Evolutionary conservation across 2,888 invertebrate species (phyloP).

Genomic region (Drosophila crucigera): DNA sequence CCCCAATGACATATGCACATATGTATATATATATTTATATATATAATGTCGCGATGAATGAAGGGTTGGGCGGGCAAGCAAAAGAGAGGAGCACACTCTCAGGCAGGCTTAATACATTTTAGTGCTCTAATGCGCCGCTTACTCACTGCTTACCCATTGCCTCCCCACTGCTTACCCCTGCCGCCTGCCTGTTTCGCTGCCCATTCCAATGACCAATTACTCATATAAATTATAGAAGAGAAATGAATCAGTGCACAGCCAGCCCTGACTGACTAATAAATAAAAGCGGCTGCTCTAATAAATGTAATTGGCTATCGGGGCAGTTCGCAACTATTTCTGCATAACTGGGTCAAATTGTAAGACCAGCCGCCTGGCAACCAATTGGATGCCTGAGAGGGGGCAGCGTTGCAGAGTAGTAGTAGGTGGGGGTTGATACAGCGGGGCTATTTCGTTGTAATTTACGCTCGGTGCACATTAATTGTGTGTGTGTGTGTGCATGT

Average conservation of each 20-base stretch:
- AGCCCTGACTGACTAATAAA: slow-evolving; percentile 58
- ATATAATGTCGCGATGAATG: slow-evolving; percentile 50
- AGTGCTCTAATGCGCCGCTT: slow-evolving; percentile 27
- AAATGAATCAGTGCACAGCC: slow-evolving; percentile 60
- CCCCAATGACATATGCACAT: slow-evolving; percentile 68
- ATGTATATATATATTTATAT: slow-evolving; percentile 1
- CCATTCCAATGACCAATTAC: slow-evolving; percentile 54
- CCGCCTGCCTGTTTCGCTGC: background rate
- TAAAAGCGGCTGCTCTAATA: slow-evolving; percentile 71
- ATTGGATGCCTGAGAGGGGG: background rate
- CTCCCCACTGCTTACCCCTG: background rate
- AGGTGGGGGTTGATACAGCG: background rate
- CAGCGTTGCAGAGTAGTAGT: background rate
- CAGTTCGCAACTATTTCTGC: slow-evolving; percentile 54
- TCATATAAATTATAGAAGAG: slow-evolving; percentile 70
- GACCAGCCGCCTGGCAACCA: slow-evolving; percentile 57
- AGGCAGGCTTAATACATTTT: slow-evolving; percentile 61
- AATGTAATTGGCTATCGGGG: slow-evolving; percentile 70
- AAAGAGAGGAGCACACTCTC: slow-evolving; percentile 21
- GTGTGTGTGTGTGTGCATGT: slow-evolving; percentile 30
- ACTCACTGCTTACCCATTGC: background rate
- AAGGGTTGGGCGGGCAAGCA: slow-evolving; percentile 16
- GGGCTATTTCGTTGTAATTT: slow-evolving; percentile 60
- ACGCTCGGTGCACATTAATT: slow-evolving; percentile 80
- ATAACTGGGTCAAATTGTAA: slow-evolving; percentile 66